These are phyloP conservation scores for Meteorus cinctellus DNA, from an alignment of 2,888 invertebrate genomes.

Conservation along the genomic window DNA sequence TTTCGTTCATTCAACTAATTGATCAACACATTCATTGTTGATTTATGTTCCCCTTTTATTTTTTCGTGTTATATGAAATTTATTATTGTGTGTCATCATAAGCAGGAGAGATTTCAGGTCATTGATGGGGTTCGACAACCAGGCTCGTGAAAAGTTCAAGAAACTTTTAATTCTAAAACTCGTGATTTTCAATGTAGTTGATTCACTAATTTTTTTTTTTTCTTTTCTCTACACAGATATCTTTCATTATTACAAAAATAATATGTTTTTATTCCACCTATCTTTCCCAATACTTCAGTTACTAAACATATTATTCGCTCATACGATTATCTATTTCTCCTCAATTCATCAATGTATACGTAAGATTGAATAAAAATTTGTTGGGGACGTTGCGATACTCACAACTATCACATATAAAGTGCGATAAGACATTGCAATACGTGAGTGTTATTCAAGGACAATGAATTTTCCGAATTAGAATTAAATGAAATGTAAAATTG, in stretches of 20 bases:
- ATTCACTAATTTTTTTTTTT: neutral
- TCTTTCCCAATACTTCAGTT: neutral
- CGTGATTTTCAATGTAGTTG: neutral
- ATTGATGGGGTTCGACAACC: neutral
- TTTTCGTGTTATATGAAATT: neutral
- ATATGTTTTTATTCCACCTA: neutral
- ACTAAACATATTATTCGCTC: neutral
- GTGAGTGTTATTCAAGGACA: conserved; percentile 13
- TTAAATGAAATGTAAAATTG: neutral
- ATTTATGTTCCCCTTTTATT: neutral
- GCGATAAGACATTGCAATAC: conserved; percentile 1
- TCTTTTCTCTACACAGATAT: neutral
- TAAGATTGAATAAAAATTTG: neutral
- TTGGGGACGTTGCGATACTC: neutral
- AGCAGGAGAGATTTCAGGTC: neutral
- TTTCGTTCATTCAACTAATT: conserved; percentile 13
- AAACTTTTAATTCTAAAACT: neutral
- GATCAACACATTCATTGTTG: neutral
- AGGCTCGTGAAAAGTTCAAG: neutral
- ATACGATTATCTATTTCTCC: neutral
- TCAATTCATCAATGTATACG: neutral
- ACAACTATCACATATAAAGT: neutral
- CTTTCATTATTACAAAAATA: neutral
- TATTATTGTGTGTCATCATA: conserved; percentile 1
- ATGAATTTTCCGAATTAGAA: neutral